Conservation (phyloP, 2,113 vertebrate species). For the Charadrius vociferus region DNA sequence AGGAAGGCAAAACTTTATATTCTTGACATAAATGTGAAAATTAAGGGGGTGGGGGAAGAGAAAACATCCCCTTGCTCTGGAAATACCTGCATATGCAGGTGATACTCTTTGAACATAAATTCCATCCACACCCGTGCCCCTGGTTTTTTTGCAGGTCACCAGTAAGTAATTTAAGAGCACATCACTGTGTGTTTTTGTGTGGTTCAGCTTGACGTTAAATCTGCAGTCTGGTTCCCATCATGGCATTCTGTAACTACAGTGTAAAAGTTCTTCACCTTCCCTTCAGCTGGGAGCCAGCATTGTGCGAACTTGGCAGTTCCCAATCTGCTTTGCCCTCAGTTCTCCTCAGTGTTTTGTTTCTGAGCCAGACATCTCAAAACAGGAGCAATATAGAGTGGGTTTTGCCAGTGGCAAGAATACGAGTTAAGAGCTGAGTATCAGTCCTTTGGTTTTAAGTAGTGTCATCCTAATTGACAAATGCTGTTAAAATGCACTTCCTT, state of each 20-base stretch:
- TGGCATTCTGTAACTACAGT: background rate
- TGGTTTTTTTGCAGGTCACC: background rate
- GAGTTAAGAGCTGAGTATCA: background rate
- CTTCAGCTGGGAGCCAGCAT: background rate
- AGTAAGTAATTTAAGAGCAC: background rate
- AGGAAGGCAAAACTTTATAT: background rate
- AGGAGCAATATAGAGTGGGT: background rate
- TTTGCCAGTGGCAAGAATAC: background rate
- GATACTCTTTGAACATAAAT: background rate
- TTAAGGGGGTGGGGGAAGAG: background rate
- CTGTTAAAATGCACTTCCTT: background rate
- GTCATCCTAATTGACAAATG: background rate
- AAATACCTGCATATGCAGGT: background rate
- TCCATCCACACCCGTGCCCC: rapidly evolving
- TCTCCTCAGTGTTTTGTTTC: conserved; percentile 3
- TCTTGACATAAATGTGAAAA: background rate
- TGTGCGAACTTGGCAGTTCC: conserved; percentile 7
- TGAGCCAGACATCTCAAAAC: background rate
- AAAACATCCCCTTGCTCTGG: background rate
- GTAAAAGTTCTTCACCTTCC: conserved; percentile 1
- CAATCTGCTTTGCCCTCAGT: conserved; percentile 2
- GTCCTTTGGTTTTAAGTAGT: background rate
- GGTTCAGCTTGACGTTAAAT: background rate
- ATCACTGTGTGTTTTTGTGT: background rate
- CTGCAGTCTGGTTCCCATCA: conserved; percentile 4